phyloP scores from a whole-genome alignment of 2,113 vertebrate species.

The Galeopterus variegatus region DNA sequence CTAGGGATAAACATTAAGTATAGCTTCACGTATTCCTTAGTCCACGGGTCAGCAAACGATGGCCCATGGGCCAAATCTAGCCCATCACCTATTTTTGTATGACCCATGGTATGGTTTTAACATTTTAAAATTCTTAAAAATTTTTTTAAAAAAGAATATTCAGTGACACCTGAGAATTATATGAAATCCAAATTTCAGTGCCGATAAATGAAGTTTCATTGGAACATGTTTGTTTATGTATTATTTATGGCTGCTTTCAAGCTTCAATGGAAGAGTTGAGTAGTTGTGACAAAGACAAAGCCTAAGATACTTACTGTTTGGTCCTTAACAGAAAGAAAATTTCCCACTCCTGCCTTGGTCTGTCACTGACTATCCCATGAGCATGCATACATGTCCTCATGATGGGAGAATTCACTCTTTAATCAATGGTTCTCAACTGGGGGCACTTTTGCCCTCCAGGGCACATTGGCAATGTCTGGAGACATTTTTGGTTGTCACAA shows the following conservation, averaged over 20 bases:
- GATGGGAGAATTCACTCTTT: not conserved
- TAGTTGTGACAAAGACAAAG: not conserved
- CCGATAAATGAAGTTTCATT: not conserved
- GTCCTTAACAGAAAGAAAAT: not conserved
- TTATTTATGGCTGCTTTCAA: not conserved
- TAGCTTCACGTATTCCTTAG: not conserved
- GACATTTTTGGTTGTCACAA: not conserved
- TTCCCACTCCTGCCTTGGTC: not conserved
- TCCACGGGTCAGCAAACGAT: not conserved
- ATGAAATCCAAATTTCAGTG: not conserved
- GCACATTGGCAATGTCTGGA: not conserved
- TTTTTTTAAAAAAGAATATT: not conserved
- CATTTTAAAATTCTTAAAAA: constrained; percentile 5
- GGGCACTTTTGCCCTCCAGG: not conserved
- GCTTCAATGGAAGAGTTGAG: not conserved
- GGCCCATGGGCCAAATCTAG: not conserved
- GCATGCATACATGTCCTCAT: accelerated
- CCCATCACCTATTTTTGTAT: not conserved
- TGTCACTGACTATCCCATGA: not conserved
- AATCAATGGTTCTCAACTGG: not conserved
- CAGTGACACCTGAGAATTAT: not conserved
- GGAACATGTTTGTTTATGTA: not conserved
- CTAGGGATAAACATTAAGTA: not conserved
- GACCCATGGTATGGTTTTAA: not conserved
- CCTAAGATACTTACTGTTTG: not conserved